phyloP scores from a whole-genome alignment of 2,797 vertebrate species.

The Spheniscus humboldti region DNA sequence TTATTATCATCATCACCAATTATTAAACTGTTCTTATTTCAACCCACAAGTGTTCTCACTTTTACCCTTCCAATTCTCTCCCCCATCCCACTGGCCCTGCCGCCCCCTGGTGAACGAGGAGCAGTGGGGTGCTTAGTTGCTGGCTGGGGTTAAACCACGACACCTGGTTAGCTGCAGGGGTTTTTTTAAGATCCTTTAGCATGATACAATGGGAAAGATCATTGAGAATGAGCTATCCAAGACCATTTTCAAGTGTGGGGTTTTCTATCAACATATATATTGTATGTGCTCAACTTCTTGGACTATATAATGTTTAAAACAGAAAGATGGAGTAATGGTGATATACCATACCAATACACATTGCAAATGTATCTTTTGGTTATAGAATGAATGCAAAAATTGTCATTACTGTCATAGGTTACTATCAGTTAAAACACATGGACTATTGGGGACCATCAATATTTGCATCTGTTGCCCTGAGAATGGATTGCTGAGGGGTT shows the following conservation, averaged over 20 bases:
- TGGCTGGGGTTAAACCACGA: no score
- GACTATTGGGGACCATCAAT: neutral
- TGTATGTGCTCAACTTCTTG: neutral
- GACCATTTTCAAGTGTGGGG: neutral
- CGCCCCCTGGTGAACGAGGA: no score
- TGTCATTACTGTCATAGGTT: neutral
- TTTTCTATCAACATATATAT: neutral
- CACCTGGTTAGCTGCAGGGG: no score
- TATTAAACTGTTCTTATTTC: no score
- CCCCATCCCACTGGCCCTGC: no score
- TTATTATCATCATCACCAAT: no score
- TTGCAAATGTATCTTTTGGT: neutral
- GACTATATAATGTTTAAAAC: neutral
- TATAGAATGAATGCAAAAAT: neutral
- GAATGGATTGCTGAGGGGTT: neutral
- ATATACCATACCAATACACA: neutral
- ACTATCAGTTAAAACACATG: neutral
- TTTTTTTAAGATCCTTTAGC: neutral
- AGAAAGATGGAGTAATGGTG: neutral
- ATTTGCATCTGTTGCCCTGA: neutral
- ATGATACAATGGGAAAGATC: neutral
- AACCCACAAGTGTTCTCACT: no score
- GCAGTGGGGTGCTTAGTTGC: no score
- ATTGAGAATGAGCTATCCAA: neutral
- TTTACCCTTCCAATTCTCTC: no score